Evolutionary conservation across 1,140 invertebrate species (phyloP), one percentile per base, ranked within the genome.

Genomic region (Pentalonia nigronervosa): DNA sequence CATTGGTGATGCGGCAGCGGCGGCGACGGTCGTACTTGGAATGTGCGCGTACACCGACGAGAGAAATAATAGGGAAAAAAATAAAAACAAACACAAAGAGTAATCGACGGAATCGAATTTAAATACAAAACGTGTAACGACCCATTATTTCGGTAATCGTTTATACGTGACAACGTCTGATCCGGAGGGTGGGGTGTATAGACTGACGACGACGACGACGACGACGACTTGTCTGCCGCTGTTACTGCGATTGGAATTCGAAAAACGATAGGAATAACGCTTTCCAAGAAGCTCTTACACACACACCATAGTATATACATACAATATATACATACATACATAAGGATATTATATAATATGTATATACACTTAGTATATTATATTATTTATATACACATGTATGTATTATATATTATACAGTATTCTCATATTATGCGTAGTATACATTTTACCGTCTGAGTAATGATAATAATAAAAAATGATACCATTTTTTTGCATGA

Each of bases 81-180:
- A 60, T 7, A 88, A 8, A 60, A 41, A 41, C 21, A 60, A 67
- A 90, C 53, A 50, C 76, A 30, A 76, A 86, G 76, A 84, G 48
- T 93, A 93, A 93, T 93, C 91, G 91, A 93, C 81, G 76, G 48
- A 41, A 93, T 93, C 91, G 91, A 93, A 93, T 93, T 93, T 86
- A 93, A 93, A 93, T 93, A 93, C 91, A 50, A 93, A 93, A 86
- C 81, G 81, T 93, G 48, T 84, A 92, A 92, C 60, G 67, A 76
- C 91, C 76, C 81, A 41, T 53, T 84, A 45, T 53, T 83, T 93
- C 34, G 48, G 81, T 93, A 93, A 93, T 93, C 91, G 91, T 93
- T 93, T 93, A 93, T 93, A 56, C 91, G 48, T 25, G 76, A 34
- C 76, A 36, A 53, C 30, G 47, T 47, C 25, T 30, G 17, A 47